Conservation (phyloP, 1,140 invertebrate genomes). For the Brachionus asplanchnoidis region DNA sequence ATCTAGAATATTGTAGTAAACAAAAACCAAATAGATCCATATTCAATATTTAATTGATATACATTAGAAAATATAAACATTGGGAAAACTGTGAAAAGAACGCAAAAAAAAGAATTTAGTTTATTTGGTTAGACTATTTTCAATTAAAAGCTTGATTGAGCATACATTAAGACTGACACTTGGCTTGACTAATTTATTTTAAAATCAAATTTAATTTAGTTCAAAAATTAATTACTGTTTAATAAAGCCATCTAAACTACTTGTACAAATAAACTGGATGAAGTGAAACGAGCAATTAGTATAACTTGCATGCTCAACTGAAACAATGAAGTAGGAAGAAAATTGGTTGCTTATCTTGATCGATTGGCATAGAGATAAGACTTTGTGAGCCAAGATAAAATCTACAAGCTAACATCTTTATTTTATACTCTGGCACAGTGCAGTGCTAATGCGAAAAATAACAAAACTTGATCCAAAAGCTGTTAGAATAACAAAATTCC, state of each 20-base stretch:
- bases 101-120: neutral
- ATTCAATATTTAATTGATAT: slow-evolving; percentile 1
- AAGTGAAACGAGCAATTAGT: neutral
- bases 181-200: slow-evolving; percentile 35
- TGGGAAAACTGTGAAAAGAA: neutral
- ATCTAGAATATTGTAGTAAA: neutral
- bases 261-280: neutral
- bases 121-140: neutral
- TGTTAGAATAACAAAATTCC: slow-evolving; percentile 39
- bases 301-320: neutral
- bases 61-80: slow-evolving; percentile 1
- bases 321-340: neutral
- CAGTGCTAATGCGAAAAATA: slow-evolving; percentile 14
- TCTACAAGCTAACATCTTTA: neutral
- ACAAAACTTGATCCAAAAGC: slow-evolving; percentile 18
- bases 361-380: neutral
- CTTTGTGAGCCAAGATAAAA: neutral
- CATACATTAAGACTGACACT: slow-evolving; percentile 26
- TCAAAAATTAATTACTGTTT: slow-evolving; percentile 23
- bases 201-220: slow-evolving; percentile 19
- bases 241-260: slow-evolving; percentile 2
- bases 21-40: neutral
- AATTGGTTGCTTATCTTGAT: slow-evolving; percentile 7
- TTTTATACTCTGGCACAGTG: neutral
- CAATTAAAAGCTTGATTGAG: slow-evolving; percentile 23